Base-by-base conservation (phyloP, 2,888 invertebrate genomes). In the Aphidius colemani region DNA sequence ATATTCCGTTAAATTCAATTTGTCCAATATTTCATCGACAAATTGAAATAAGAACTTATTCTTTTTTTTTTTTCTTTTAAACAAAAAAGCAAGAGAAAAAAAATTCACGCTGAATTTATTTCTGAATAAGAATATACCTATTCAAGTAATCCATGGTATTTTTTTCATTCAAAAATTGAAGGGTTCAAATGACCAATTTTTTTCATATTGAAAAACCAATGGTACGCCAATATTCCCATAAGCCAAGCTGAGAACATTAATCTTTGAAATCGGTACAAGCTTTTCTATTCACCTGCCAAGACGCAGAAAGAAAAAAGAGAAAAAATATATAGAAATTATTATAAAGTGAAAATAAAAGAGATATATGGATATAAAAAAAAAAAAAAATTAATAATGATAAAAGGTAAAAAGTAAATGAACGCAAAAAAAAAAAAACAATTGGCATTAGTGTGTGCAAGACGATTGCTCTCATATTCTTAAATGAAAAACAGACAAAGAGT, bases 151-250 rank as follows among this genome's bases (percentile, higher is more conserved):
- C 30, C 30, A 30, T 30, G 30, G 30, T 30, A 30, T 30, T 30
- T 30, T 18, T 30, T 30, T 30, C 30, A 30, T 30, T 30, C 30
- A 30, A 3, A 30, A 57, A 57, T 46, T 57, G 57, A 39, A 57
- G 57, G 30, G 46, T 57, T 46, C 46, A 57, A 57, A 57, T 46
- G 57, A 45, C 45, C 57, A 57, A 57, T 57, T 44, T 44, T 55
- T 46, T 30, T 8, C 7, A 45, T 9, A 18, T 40, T 13, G 7
- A 57, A 40, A 46, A 46, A 57, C 46, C 11, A 46, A 57, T 57
- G 45, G 57, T 45, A 57, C 46, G 57, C 46, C 57, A 57, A 30
- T 30, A 5, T 57, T 57, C 46, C 57, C 30, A 30, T 30, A 30
- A 46, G 39, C 10, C 10, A 30, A 46, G 57, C 30, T 40, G 11